Evolutionary conservation across 1,140 invertebrate genomes (phyloP).

Genomic region (Pteromalus puparum): DNA sequence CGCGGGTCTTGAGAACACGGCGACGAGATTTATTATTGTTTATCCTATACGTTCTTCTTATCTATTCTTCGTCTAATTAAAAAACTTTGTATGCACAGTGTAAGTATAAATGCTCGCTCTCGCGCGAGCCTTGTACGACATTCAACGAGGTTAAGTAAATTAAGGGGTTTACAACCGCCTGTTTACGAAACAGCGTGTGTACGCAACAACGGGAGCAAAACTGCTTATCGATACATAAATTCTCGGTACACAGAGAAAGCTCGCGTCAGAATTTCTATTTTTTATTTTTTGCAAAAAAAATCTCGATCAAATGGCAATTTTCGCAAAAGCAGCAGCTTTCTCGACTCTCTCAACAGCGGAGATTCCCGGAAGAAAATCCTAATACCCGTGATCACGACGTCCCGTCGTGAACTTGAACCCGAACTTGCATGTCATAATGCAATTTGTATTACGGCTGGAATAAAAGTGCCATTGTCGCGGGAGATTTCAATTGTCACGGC

Average conservation of each 20-base stretch:
- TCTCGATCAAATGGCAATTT: too few species aligned
- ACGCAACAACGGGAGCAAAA: too few species aligned
- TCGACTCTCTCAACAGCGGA: neutral
- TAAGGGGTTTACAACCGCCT: neutral
- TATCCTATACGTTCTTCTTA: neutral
- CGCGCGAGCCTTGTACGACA: neutral
- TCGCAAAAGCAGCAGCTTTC: neutral
- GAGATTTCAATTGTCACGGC: constrained; percentile 22
- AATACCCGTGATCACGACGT: neutral
- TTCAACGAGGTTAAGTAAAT: neutral
- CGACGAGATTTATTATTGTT: neutral
- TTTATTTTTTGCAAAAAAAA: neutral
- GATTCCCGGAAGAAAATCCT: neutral
- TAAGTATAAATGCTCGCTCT: neutral
- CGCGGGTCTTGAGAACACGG: neutral
- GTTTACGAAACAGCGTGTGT: too few species aligned
- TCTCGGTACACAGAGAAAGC: too few species aligned
- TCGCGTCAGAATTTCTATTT: neutral
- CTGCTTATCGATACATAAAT: too few species aligned
- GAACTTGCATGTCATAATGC: constrained; percentile 20
- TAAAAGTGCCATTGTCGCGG: constrained; percentile 15
- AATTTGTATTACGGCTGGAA: neutral
- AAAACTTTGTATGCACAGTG: neutral
- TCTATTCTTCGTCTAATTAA: neutral
- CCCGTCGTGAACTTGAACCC: neutral